Conservation (phyloP, 1,140 invertebrate species). For the Olivierus martensii region DNA sequence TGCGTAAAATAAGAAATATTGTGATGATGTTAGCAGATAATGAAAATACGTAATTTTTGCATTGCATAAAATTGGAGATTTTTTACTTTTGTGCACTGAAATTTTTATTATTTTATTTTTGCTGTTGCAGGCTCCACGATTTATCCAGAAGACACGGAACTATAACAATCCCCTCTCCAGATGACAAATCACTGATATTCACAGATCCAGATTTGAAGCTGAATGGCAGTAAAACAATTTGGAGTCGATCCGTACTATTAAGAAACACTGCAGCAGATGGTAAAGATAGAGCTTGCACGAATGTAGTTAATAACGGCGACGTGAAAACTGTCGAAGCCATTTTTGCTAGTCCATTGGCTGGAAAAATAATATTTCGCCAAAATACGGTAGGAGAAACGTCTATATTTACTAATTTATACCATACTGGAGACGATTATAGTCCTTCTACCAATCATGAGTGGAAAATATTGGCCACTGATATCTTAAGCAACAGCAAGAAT, state of each 20-base stretch:
- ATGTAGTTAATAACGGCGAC: constrained; percentile 33
- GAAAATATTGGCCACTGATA: constrained; percentile 81
- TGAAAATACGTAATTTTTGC: too few species aligned
- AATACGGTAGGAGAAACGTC: constrained; percentile 48
- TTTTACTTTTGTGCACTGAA: neutral
- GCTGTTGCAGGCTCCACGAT: constrained; percentile 33
- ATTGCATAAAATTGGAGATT: neutral
- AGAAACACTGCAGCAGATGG: constrained; percentile 17
- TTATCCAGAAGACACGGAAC: constrained; percentile 32
- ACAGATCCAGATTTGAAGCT: constrained; percentile 22
- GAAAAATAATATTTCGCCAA: constrained; percentile 58
- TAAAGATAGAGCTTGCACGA: constrained; percentile 18
- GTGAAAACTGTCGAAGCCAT: constrained; percentile 67
- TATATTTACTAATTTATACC: constrained; percentile 49
- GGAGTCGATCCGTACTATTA: constrained; percentile 26
- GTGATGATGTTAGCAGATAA: too few species aligned
- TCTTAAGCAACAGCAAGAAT: constrained; percentile 52
- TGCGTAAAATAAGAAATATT: too few species aligned
- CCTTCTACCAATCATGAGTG: constrained; percentile 50
- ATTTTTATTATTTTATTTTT: neutral
- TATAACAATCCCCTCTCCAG: constrained; percentile 14
- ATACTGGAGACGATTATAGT: constrained; percentile 27
- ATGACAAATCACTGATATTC: constrained; percentile 19
- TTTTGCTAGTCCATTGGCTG: constrained; percentile 62
- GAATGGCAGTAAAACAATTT: constrained; percentile 25